Evolutionary conservation across 2,113 vertebrate genomes (phyloP).

Genomic region (Otis tarda): DNA sequence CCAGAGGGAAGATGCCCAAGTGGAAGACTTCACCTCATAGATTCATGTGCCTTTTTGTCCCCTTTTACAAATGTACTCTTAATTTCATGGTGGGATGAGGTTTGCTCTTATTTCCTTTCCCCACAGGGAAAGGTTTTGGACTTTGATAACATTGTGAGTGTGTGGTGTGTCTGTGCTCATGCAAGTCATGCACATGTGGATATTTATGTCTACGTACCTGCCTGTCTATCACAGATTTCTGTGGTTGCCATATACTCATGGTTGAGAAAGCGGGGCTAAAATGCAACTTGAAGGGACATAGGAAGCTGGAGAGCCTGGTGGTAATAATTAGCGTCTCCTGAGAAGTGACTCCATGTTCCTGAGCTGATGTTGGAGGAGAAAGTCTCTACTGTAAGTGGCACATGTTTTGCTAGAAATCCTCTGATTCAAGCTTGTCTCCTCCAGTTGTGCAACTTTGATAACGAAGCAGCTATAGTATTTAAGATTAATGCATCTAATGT

Average conservation of each 20-base stretch:
- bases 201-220: not conserved
- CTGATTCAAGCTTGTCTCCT: not conserved
- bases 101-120: not conserved
- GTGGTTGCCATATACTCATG: not conserved
- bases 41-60: not conserved
- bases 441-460: not conserved
- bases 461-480: not conserved
- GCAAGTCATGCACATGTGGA: not conserved
- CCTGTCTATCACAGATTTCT: not conserved
- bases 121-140: not conserved
- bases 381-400: not conserved
- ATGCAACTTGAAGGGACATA: rapidly evolving
- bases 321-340: not conserved
- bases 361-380: not conserved
- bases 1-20: not conserved
- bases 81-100: not conserved
- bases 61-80: not conserved
- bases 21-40: not conserved
- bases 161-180: not conserved
- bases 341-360: not conserved
- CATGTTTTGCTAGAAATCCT: not conserved
- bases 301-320: not conserved
- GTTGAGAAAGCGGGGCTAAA: not conserved
- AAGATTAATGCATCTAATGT: not conserved
- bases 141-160: not conserved